These are phyloP conservation scores for Tragelaphus buxtoni DNA, from an alignment of 2,113 vertebrate species.

Conservation along the genomic window DNA sequence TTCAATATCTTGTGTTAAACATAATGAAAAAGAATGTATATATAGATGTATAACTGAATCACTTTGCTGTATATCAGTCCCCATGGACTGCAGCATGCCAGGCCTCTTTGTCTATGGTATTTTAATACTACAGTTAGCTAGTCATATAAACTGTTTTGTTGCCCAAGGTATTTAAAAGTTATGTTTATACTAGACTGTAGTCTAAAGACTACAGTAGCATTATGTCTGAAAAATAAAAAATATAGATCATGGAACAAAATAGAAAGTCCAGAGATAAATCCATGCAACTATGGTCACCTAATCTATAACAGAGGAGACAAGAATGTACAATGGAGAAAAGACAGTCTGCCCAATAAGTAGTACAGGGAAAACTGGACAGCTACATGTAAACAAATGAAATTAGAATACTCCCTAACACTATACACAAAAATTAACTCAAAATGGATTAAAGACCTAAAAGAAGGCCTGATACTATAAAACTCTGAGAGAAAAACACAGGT, in stretches of 20 bases:
- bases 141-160: not conserved
- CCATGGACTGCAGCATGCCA: not conserved
- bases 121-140: not conserved
- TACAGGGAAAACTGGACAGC: not conserved
- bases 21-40: not conserved
- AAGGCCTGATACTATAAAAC: not conserved
- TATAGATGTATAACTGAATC: not conserved
- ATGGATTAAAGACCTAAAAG: not conserved
- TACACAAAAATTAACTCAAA: not conserved
- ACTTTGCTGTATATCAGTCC: not conserved
- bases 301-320: not conserved
- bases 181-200: not conserved
- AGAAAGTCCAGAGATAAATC: not conserved
- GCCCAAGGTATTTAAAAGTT: not conserved
- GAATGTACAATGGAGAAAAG: not conserved
- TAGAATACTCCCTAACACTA: not conserved
- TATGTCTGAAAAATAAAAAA: not conserved
- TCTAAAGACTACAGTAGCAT: not conserved
- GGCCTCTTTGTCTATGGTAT: not conserved
- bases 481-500: not conserved
- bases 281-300: not conserved
- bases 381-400: not conserved
- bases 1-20: not conserved
- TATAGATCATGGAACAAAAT: not conserved
- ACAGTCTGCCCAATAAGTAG: not conserved